A percentile compares a stretch with the other conserved stretches of the same genome.
phyloP scores from a whole-genome alignment of 2,113 vertebrate genomes.

The Brachyhypopomus occidentalis region DNA sequence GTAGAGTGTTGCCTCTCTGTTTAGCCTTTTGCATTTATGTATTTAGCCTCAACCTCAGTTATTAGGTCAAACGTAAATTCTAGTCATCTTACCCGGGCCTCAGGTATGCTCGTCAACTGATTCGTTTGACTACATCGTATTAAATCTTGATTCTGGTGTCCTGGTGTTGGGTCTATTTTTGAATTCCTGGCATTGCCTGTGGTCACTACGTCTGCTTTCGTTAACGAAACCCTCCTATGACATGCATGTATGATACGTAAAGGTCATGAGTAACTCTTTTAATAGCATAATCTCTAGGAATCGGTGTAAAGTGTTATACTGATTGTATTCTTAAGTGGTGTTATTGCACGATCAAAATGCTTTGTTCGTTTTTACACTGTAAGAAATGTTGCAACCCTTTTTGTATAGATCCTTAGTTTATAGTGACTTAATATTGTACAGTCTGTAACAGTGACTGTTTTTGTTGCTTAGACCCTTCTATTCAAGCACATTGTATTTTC shows the following conservation, averaged over 20 bases:
- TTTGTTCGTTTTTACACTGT: no score
- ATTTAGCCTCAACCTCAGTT: not conserved
- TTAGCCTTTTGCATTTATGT: not conserved
- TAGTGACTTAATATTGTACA: no score
- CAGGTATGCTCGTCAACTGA: not conserved
- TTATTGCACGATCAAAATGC: no score
- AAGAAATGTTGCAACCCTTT: no score
- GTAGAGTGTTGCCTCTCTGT: constrained; percentile 64
- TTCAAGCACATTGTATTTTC: no score
- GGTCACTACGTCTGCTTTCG: not conserved
- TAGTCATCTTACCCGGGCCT: not conserved
- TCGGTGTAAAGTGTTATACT: constrained; percentile 55
- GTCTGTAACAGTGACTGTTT: no score
- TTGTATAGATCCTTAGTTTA: no score
- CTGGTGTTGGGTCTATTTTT: not conserved
- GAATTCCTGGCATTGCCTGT: not conserved
- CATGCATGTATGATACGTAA: not conserved
- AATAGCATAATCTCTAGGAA: constrained; percentile 62
- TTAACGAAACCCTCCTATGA: not conserved
- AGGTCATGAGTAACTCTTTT: constrained; percentile 50
- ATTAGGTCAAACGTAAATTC: not conserved
- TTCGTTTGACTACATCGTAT: not conserved
- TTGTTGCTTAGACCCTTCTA: no score
- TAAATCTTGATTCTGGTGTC: not conserved
- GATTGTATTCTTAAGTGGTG: not conserved